A percentile compares a stretch with the other conserved stretches of the same genome.
Conservation (phyloP, 2,888 invertebrate species). For the Halocaridina rubra region DNA sequence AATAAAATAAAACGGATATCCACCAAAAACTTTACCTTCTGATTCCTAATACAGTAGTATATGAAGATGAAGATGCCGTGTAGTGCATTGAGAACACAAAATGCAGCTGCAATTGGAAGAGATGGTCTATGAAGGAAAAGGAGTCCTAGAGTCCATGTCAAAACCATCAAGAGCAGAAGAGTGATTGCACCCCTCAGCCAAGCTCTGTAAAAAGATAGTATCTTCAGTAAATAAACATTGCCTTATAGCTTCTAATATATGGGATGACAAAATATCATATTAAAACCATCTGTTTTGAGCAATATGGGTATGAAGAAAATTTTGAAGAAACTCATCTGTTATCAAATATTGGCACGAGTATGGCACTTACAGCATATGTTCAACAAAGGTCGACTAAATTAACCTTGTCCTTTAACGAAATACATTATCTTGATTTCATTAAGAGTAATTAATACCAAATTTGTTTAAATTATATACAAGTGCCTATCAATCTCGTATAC, state of each 20-base stretch:
- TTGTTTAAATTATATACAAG: too few relatives aligned
- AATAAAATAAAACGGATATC: background rate
- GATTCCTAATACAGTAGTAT: conserved; percentile 63
- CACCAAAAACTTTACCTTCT: conserved; percentile 46
- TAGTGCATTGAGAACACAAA: conserved; percentile 62
- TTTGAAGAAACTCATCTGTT: too few relatives aligned
- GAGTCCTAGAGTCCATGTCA: conserved; percentile 63
- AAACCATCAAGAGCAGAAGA: conserved; percentile 60
- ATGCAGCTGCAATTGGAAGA: conserved; percentile 60
- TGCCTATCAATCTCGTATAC: too few relatives aligned
- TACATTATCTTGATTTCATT: too few relatives aligned
- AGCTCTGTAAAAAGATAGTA: conserved; percentile 35
- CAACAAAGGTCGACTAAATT: too few relatives aligned
- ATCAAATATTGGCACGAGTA: too few relatives aligned
- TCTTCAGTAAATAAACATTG: background rate
- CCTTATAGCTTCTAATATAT: background rate
- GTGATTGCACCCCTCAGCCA: conserved; percentile 61
- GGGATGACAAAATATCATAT: too few relatives aligned
- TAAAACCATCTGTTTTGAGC: too few relatives aligned
- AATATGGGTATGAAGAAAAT: too few relatives aligned
- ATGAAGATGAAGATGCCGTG: conserved; percentile 63
- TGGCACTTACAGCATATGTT: too few relatives aligned
- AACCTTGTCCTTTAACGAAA: too few relatives aligned
- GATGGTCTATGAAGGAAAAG: conserved; percentile 61
- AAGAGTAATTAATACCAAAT: too few relatives aligned